These are phyloP conservation scores for Tridacna crocea DNA, from an alignment of 2,888 invertebrate species.

Conservation along the genomic window DNA sequence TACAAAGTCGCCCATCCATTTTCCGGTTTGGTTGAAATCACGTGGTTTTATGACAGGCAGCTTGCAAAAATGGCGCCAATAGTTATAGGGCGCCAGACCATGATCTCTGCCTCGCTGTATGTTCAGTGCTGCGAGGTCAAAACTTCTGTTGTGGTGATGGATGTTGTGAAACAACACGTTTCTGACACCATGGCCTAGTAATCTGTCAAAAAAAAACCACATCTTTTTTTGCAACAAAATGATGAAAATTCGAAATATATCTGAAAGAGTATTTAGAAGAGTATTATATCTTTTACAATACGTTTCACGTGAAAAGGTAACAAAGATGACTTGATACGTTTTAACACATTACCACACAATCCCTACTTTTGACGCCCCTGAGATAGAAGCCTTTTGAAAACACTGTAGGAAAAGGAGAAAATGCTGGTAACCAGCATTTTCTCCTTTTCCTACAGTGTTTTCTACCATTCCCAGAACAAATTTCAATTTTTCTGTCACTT, in stretches of 20 bases:
- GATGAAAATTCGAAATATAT: background rate
- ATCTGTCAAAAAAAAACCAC: background rate
- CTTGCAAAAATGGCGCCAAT: conserved; percentile 39
- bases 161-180: conserved; percentile 41
- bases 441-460: too few relatives aligned
- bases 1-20: conserved; percentile 37
- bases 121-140: conserved; percentile 52
- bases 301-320: background rate
- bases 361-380: background rate
- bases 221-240: background rate
- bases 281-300: too few relatives aligned
- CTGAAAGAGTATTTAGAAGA: too few relatives aligned
- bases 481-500: too few relatives aligned
- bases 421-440: background rate
- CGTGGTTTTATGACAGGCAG: conserved; percentile 26
- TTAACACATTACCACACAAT: background rate
- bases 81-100: conserved; percentile 54
- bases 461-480: too few relatives aligned
- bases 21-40: conserved; percentile 29
- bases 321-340: background rate
- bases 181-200: conserved; percentile 31
- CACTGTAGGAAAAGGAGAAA: conserved; percentile 1
- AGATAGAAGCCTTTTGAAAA: background rate
- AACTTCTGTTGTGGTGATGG: conserved; percentile 11
- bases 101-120: conserved; percentile 64